These are phyloP conservation scores for Heliornis fulica DNA, from an alignment of 2,113 vertebrate genomes.

Conservation along the genomic window DNA sequence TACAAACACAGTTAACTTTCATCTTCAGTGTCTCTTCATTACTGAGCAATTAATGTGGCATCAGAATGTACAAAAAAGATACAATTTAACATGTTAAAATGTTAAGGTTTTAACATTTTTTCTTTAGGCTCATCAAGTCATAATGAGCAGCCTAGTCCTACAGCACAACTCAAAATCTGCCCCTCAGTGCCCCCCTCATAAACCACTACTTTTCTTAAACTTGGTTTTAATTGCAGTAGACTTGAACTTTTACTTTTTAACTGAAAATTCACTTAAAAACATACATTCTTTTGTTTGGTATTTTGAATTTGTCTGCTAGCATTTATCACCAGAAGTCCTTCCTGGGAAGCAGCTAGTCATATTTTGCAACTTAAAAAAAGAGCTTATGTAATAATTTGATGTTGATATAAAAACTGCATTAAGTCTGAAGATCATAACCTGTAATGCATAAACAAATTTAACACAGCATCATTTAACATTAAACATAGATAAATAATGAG, in stretches of 20 bases:
- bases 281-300: background rate
- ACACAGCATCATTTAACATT: too few species aligned
- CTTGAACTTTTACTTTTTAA: background rate
- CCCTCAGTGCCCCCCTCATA: rapidly evolving
- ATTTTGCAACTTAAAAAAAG: background rate
- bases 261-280: background rate
- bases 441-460: background rate
- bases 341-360: background rate
- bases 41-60: background rate
- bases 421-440: background rate
- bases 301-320: background rate
- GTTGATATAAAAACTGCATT: background rate
- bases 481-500: background rate
- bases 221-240: background rate
- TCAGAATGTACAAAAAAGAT: background rate
- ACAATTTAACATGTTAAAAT: too few species aligned
- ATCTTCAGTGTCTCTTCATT: background rate
- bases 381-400: background rate
- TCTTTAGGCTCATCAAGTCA: background rate
- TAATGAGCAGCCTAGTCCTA: background rate
- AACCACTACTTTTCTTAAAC: background rate
- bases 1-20: background rate
- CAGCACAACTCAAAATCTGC: background rate
- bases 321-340: background rate
- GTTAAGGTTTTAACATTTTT: background rate